A percentile compares a stretch with the other conserved stretches of the same genome.
These are phyloP conservation scores for Pelobates cultripes DNA, from an alignment of 2,797 vertebrate genomes.

Conservation along the genomic window DNA sequence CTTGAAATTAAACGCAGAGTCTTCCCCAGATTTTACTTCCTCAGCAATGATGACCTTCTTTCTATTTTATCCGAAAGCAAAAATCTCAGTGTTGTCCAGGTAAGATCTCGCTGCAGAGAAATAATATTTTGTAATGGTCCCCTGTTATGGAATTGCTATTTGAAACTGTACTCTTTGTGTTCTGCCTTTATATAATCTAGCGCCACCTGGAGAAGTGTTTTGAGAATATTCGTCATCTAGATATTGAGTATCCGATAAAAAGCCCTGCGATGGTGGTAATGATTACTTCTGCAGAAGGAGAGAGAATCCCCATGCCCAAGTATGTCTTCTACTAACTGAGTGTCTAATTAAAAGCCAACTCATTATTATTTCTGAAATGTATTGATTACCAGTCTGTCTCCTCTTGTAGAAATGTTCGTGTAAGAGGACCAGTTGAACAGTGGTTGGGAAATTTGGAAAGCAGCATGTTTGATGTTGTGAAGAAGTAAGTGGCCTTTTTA, in stretches of 20 bases:
- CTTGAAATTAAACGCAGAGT: constrained; percentile 69
- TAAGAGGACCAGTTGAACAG: constrained; percentile 68
- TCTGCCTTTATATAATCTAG: constrained; percentile 56
- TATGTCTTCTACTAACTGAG: constrained; percentile 50
- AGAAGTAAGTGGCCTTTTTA: constrained; percentile 66
- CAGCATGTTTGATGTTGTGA: constrained; percentile 68
- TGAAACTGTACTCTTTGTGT: background rate
- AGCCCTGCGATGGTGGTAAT: constrained; percentile 63
- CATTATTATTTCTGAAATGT: too few relatives aligned
- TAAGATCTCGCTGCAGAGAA: constrained; percentile 31
- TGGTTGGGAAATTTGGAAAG: constrained; percentile 72
- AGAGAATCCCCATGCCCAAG: constrained; percentile 66
- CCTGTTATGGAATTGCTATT: background rate
- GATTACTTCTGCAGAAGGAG: constrained; percentile 69
- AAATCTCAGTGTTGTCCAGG: constrained; percentile 67
- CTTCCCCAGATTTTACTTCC: constrained; percentile 75
- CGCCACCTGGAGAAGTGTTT: constrained; percentile 71
- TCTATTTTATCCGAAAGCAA: constrained; percentile 65
- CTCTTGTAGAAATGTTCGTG: constrained; percentile 65
- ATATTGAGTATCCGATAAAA: constrained; percentile 62
- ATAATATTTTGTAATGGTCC: background rate
- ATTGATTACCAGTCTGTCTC: background rate
- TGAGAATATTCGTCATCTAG: constrained; percentile 65
- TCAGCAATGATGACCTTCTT: constrained; percentile 71
- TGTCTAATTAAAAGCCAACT: background rate